Base-by-base conservation (phyloP, 2,888 invertebrate genomes). In the Blastobasis adustella region DNA sequence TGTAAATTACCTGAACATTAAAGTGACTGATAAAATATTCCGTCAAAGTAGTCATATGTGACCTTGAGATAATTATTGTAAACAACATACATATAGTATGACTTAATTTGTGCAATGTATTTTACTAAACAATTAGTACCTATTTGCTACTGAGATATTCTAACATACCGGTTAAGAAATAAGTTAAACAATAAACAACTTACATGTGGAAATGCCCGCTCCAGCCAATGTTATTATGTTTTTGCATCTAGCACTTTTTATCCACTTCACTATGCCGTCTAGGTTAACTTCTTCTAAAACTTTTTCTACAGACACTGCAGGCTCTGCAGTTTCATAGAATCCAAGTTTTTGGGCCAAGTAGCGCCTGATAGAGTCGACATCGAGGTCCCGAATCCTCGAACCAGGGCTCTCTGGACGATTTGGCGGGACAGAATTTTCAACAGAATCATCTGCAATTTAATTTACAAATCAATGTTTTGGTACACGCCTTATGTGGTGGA, bases 141-240 rank as follows among this genome's bases (percentile, higher is more conserved):
- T 23, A 23, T 3, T 23, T 23, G 23, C 23, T 23, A 23, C 23
- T 23, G 23, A 23, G 23, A 23, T 23, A 23, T 23, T 23, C 23
- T 3, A 23, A 23, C 23, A 23, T 23, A 23, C 23, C 23, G 23
- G 23, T 23, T 23, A 23, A 23, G 23, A 23, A 23, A 1, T 23
- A 23, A 23, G 23, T 23, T 23, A 23, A 23, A 23, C 23, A 23
- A 23, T 23, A 23, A 8, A 40, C 6, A 42, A 90, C 93, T 92
- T 90, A 97, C 97, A 95, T 47, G 98, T 99, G 3, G 98, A 98
- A 69, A 99, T 97, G 49, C 98, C 98, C 62, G 98, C 98, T 55
- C 98, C 98, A 55, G 97, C 94, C 92, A 99, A 93, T 0, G 97
- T 97, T 53, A 98, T 93, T 52, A 98, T 92, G 65, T 96, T 96